phyloP scores from a whole-genome alignment of 2,797 vertebrate species.

The Benthosema pterotum region DNA sequence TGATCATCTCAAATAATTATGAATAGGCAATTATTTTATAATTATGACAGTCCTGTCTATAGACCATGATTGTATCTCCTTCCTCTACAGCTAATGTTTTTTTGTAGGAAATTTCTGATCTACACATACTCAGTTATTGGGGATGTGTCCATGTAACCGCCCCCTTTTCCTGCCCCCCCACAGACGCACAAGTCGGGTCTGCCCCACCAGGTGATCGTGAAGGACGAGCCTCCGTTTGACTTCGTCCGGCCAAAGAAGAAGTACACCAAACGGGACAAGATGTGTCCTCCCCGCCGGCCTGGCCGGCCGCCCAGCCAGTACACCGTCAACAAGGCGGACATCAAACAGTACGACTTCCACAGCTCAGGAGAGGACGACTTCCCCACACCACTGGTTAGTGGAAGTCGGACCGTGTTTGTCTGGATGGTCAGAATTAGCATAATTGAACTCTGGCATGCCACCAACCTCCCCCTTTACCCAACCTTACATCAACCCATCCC shows the following conservation, averaged over 20 bases:
- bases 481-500: too few species aligned
- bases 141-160: too few species aligned
- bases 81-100: too few species aligned
- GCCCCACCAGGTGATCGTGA: slow-evolving; percentile 83
- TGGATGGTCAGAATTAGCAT: background rate
- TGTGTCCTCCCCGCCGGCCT: slow-evolving; percentile 79
- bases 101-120: too few species aligned
- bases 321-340: slow-evolving; percentile 86
- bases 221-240: slow-evolving; percentile 83
- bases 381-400: slow-evolving; percentile 80
- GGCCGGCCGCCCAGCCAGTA: slow-evolving; percentile 80
- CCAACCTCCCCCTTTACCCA: too few species aligned
- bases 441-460: too few species aligned
- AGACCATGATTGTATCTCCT: too few species aligned
- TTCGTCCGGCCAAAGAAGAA: slow-evolving; percentile 89
- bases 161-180: background rate
- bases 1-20: too few species aligned
- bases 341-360: slow-evolving; percentile 96
- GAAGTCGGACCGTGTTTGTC: too few species aligned
- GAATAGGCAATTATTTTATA: too few species aligned
- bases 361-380: slow-evolving; percentile 93
- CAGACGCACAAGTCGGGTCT: slow-evolving; percentile 57
- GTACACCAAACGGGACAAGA: slow-evolving; percentile 84
- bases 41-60: too few species aligned
- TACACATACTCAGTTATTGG: too few species aligned